Conservation (phyloP, 1,140 invertebrate species). For the Macrobrachium nipponense region DNA sequence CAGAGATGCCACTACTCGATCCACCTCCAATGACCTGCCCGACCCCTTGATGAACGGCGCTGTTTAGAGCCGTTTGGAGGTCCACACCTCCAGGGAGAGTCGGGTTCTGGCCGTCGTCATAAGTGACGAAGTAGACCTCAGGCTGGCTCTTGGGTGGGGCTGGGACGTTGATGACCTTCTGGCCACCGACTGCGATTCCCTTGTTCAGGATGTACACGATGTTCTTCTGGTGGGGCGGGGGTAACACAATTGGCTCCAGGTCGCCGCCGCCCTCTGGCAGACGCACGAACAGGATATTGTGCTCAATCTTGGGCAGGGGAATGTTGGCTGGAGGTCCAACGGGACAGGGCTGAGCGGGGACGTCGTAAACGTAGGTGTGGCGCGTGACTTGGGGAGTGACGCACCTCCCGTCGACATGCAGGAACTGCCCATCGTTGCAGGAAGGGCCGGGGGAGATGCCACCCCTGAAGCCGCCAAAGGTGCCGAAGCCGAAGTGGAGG, state of each 20-base stretch:
- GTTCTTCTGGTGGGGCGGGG: constrained; percentile 58
- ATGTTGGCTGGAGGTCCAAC: constrained; percentile 37
- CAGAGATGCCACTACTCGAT: background rate
- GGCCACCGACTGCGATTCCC: constrained; percentile 31
- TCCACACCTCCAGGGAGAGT: constrained; percentile 50
- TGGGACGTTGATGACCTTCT: constrained; percentile 56
- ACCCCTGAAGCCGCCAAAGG: too few relatives aligned
- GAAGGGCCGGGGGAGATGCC: too few relatives aligned
- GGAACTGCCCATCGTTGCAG: too few relatives aligned
- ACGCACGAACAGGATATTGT: constrained; percentile 56
- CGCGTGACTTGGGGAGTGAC: constrained; percentile 32
- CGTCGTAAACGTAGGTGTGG: constrained; percentile 41
- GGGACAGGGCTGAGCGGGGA: constrained; percentile 23
- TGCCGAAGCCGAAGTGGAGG: too few relatives aligned
- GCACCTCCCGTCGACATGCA: too few relatives aligned
- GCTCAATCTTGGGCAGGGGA: constrained; percentile 49
- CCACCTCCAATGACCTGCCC: constrained; percentile 14
- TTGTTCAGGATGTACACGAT: constrained; percentile 61
- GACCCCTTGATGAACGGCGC: constrained; percentile 30
- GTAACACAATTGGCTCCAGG: constrained; percentile 27
- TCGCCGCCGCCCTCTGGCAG: constrained; percentile 33
- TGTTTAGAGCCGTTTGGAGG: constrained; percentile 52
- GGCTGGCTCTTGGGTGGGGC: constrained; percentile 37
- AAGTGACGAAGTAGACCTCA: constrained; percentile 58
- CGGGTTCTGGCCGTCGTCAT: constrained; percentile 55